Conservation (phyloP, 2,888 invertebrate species). For the Amblyjoppa proteus region DNA sequence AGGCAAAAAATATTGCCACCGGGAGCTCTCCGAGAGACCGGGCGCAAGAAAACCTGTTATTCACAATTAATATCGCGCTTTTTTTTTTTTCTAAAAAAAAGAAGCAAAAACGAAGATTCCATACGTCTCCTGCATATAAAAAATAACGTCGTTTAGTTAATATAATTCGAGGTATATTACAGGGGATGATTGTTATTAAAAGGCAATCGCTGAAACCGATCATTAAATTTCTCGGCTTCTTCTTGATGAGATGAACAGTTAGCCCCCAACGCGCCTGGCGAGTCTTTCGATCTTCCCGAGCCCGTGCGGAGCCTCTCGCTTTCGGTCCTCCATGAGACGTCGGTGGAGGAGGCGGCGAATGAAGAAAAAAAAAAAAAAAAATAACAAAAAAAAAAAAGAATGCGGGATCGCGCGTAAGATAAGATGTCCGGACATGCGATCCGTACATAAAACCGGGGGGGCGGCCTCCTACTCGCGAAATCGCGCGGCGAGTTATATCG, state of each 20-base stretch:
- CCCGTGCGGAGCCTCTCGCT: slow-evolving; percentile 44
- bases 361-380: slow-evolving; percentile 63
- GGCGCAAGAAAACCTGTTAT: slow-evolving; percentile 47
- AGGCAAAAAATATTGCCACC: slow-evolving; percentile 30
- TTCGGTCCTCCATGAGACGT: slow-evolving; percentile 56
- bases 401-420: slow-evolving; percentile 78
- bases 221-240: slow-evolving; percentile 45
- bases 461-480: slow-evolving; percentile 65
- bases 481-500: slow-evolving; percentile 58
- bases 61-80: slow-evolving; percentile 55
- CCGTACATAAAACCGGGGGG: slow-evolving; percentile 76
- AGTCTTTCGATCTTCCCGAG: slow-evolving; percentile 55
- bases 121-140: slow-evolving; percentile 26
- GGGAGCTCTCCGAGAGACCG: slow-evolving; percentile 27
- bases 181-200: slow-evolving; percentile 53
- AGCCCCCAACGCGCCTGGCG: slow-evolving; percentile 43
- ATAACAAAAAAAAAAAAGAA: slow-evolving; percentile 73
- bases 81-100: slow-evolving; percentile 30
- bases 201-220: slow-evolving; percentile 41
- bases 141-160: slow-evolving; percentile 49
- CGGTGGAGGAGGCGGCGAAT: slow-evolving; percentile 67
- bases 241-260: slow-evolving; percentile 57
- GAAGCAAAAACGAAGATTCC: not conserved
- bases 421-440: slow-evolving; percentile 80
- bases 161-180: slow-evolving; percentile 35